A percentile compares a stretch with the other conserved stretches of the same genome.
Evolutionary conservation across 2,113 vertebrate genomes (phyloP).

Genomic region (Ondatra zibethicus): DNA sequence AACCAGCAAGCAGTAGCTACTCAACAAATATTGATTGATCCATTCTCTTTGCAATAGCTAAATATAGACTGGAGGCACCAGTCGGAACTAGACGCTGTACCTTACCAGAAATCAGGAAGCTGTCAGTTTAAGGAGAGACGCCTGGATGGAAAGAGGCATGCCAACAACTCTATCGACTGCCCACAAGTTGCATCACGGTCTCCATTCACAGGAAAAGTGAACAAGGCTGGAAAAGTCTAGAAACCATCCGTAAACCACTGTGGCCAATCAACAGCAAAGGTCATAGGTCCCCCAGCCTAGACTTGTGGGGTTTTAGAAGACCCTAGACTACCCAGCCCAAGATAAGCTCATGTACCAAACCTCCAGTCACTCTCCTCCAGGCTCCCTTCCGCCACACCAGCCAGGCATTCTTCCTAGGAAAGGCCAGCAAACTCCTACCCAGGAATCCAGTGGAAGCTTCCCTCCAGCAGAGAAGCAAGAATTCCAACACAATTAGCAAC

Average conservation of each 20-base stretch:
- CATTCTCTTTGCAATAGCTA: not conserved
- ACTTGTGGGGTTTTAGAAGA: not conserved
- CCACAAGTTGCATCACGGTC: not conserved
- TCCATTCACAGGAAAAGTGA: not conserved
- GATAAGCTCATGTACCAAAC: not conserved
- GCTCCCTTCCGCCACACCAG: not conserved
- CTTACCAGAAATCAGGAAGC: not conserved
- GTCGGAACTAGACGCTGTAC: not conserved
- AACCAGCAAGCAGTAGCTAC: accelerated
- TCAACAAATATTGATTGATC: not conserved
- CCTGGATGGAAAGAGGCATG: not conserved
- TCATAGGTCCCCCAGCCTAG: not conserved
- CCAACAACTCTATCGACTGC: not conserved
- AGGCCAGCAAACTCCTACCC: not conserved
- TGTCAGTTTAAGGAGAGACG: not conserved
- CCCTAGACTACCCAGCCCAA: not conserved
- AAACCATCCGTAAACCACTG: not conserved
- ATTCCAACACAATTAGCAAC: not conserved
- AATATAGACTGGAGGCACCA: not conserved
- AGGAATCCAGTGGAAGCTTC: not conserved
- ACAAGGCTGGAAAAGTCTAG: not conserved
- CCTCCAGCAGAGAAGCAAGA: not conserved
- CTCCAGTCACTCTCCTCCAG: not conserved
- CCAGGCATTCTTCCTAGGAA: constrained; percentile 8
- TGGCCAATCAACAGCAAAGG: constrained; percentile 19